Conservation (phyloP, 2,888 invertebrate genomes). For the Agrochola macilenta region DNA sequence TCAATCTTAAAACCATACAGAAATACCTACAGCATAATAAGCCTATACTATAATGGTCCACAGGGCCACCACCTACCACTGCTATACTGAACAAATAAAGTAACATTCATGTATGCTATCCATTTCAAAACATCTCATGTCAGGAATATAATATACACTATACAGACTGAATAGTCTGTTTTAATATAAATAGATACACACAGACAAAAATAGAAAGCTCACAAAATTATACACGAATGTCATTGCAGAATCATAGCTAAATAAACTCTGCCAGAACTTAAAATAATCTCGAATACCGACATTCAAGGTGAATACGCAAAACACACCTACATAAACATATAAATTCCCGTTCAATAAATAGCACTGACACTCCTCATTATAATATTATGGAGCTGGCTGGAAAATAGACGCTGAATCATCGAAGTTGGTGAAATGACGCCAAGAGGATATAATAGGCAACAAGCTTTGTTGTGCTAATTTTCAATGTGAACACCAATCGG, state of each 20-base stretch:
- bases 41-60: no score
- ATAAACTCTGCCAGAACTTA: slow-evolving; percentile 5
- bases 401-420: slow-evolving; percentile 2
- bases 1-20: no score
- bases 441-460: no score
- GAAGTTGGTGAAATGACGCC: background rate
- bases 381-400: background rate
- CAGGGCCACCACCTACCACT: no score
- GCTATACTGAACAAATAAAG: no score
- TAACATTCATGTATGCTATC: no score
- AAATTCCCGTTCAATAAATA: background rate
- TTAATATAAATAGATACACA: background rate
- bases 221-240: background rate
- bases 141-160: background rate
- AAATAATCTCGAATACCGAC: slow-evolving; percentile 1
- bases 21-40: no score
- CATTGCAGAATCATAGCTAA: background rate
- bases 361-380: background rate
- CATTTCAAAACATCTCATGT: background rate
- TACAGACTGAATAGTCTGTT: background rate
- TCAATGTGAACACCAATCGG: background rate
- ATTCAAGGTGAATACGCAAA: background rate
- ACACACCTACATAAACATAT: background rate
- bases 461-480: background rate
- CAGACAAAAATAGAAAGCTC: background rate